Percentiles rank a stretch among this genome's conserved stretches.
phyloP scores from a whole-genome alignment of 2,888 invertebrate species.

The Acanthococcus lagerstroemiae region DNA sequence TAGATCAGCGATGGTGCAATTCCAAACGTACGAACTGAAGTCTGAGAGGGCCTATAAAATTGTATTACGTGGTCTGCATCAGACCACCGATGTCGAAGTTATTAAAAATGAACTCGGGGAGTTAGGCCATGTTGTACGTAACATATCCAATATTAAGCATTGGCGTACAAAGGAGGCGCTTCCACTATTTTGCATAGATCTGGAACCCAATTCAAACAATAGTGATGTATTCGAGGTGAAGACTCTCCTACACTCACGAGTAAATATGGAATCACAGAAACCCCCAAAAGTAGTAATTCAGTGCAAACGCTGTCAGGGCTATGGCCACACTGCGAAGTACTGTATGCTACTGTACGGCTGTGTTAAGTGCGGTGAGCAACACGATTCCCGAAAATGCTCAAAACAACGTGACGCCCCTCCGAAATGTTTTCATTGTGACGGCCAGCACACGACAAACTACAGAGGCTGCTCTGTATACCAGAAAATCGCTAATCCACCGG shows the following conservation, averaged over 20 bases:
- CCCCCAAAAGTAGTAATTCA: too few species aligned
- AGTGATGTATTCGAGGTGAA: neutral
- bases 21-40: neutral
- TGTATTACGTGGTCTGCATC: neutral
- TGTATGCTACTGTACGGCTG: neutral
- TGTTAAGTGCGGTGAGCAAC: neutral
- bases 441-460: neutral
- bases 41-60: neutral
- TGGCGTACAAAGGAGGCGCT: neutral
- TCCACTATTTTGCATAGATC: too few species aligned
- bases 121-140: neutral
- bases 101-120: neutral
- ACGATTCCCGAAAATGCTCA: neutral
- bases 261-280: too few species aligned
- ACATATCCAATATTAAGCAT: neutral
- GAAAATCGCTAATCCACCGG: neutral
- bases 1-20: neutral
- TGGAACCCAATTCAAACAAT: neutral
- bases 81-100: too few species aligned
- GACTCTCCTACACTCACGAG: neutral
- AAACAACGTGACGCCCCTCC: too few species aligned
- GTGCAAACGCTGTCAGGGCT: neutral
- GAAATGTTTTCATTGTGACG: neutral
- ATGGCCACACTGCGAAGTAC: neutral
- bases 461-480: neutral